A percentile compares a stretch with the other conserved stretches of the same genome.
Evolutionary conservation across 2,797 vertebrate species (phyloP).

Genomic region (Helostoma temminkii): DNA sequence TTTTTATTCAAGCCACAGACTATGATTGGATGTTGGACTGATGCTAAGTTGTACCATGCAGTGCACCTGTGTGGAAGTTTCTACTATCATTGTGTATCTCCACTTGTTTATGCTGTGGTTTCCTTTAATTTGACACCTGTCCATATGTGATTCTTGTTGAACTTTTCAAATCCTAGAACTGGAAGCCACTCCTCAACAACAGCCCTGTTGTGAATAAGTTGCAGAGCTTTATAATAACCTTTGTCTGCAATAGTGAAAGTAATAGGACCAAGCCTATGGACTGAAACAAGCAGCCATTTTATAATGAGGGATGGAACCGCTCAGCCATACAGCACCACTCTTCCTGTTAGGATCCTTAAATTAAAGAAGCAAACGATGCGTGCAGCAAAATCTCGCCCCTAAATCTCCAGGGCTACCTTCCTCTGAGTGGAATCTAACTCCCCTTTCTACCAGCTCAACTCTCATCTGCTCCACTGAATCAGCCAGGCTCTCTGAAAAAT

Average conservation of each 20-base stretch:
- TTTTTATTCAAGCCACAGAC: no score
- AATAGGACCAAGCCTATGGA: constrained; percentile 78
- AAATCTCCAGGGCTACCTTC: constrained; percentile 78
- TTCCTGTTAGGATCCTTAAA: constrained; percentile 84
- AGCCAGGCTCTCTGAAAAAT: constrained; percentile 23
- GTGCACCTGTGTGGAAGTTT: no score
- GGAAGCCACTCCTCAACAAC: constrained; percentile 42
- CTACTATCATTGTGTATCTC: no score
- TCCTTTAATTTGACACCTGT: no score
- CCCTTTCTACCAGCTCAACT: constrained; percentile 62
- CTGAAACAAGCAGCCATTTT: constrained; percentile 83
- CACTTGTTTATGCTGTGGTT: no score
- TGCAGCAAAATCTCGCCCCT: constrained; percentile 78
- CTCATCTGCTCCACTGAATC: constrained; percentile 73
- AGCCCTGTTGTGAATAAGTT: constrained; percentile 68
- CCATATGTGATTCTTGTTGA: constrained; percentile 10
- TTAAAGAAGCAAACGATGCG: constrained; percentile 83
- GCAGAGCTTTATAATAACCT: constrained; percentile 81
- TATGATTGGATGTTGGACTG: no score
- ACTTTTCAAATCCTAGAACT: constrained; percentile 41
- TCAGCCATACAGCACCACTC: constrained; percentile 77
- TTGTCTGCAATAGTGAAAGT: constrained; percentile 77
- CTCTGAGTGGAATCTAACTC: constrained; percentile 72
- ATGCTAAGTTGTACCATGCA: no score
- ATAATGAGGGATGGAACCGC: constrained; percentile 85